A percentile compares a stretch with the other conserved stretches of the same genome.
Evolutionary conservation across 2,113 vertebrate genomes (phyloP).

Genomic region (Laterallus jamaicensis): DNA sequence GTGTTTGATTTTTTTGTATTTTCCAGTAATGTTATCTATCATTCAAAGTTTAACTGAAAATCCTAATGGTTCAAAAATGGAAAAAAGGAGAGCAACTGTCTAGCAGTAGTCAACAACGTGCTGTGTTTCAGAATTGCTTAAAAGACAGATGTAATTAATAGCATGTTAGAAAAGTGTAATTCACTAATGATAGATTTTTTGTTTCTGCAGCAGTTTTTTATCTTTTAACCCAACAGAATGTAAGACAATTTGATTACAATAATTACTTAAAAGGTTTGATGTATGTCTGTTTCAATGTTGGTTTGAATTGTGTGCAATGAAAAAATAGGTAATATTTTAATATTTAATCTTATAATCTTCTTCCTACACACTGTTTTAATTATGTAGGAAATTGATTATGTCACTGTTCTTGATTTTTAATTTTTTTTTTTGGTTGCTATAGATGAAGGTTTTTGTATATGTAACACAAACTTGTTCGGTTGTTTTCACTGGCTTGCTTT

Average conservation of each 20-base stretch:
- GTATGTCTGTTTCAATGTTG: slow-evolving; percentile 33
- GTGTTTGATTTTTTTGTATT: background rate
- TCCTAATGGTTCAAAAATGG: background rate
- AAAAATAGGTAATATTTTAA: slow-evolving; percentile 65
- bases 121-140: background rate
- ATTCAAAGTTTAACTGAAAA: background rate
- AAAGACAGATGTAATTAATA: background rate
- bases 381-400: slow-evolving; percentile 24
- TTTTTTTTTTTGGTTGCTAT: slow-evolving; percentile 48
- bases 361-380: slow-evolving; percentile 63
- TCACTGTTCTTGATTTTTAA: slow-evolving; percentile 13
- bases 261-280: slow-evolving; percentile 50
- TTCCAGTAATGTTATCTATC: background rate
- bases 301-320: slow-evolving; percentile 20
- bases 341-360: slow-evolving; percentile 67
- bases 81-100: background rate
- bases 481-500: slow-evolving; percentile 28
- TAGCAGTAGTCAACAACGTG: background rate
- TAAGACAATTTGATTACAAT: slow-evolving; percentile 53
- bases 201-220: slow-evolving; percentile 1
- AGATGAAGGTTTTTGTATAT: slow-evolving; percentile 45
- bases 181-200: background rate
- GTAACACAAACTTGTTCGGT: slow-evolving; percentile 26
- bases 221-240: slow-evolving; percentile 46
- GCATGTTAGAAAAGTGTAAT: background rate